Evolutionary conservation across 2,888 invertebrate genomes (phyloP).

Genomic region (Yponomeuta cagnagella): DNA sequence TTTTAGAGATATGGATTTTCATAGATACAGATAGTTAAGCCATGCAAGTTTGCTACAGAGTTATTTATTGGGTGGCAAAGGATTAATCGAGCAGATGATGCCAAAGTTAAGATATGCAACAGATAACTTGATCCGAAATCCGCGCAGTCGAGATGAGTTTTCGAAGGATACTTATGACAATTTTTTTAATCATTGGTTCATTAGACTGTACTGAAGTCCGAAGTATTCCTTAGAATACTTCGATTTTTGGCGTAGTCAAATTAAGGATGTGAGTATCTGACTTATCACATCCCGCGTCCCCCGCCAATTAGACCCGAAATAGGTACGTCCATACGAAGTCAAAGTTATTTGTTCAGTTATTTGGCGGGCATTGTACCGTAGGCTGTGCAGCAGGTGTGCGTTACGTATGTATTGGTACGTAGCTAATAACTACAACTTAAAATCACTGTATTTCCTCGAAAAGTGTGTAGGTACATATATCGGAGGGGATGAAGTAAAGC

Average conservation of each 20-base stretch:
- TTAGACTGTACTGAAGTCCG: too few relatives aligned
- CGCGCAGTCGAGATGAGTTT: too few relatives aligned
- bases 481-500: conserved; percentile 27
- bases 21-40: background rate
- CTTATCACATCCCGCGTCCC: too few relatives aligned
- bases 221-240: too few relatives aligned
- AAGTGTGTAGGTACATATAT: background rate
- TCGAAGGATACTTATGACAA: too few relatives aligned
- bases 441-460: background rate
- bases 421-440: background rate
- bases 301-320: too few relatives aligned
- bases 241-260: too few relatives aligned
- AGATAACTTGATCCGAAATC: too few relatives aligned
- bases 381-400: too few relatives aligned
- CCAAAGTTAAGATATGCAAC: background rate
- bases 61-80: background rate
- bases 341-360: background rate
- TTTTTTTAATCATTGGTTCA: too few relatives aligned
- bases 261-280: too few relatives aligned
- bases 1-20: background rate
- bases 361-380: background rate
- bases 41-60: background rate
- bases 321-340: too few relatives aligned
- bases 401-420: background rate
- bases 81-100: conserved; percentile 1